phyloP scores from a whole-genome alignment of 2,888 invertebrate species.

The Pycnomerus fuliginosus region DNA sequence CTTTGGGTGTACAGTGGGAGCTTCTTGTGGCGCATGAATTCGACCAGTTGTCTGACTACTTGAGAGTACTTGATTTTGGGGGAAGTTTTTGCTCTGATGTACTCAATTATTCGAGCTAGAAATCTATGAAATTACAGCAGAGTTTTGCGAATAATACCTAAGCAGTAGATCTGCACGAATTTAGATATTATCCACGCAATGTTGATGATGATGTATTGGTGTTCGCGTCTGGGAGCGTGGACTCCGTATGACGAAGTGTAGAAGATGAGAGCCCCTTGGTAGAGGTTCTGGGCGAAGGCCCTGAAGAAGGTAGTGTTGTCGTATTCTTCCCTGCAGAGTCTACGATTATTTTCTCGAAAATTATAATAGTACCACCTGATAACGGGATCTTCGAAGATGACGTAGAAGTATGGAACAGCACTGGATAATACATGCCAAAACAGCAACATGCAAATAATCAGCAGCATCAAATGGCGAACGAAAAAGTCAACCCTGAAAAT shows the following conservation, averaged over 20 bases:
- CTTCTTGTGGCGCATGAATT: constrained; percentile 61
- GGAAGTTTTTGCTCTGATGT: constrained; percentile 49
- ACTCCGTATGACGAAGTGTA: constrained; percentile 12
- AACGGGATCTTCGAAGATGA: constrained; percentile 3
- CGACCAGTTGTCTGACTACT: constrained; percentile 58
- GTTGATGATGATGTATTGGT: constrained; percentile 10
- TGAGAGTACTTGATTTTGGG: constrained; percentile 55
- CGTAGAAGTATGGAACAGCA: constrained; percentile 4
- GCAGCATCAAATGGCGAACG: constrained; percentile 34
- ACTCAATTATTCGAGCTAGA: constrained; percentile 47
- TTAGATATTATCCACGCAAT: constrained; percentile 10
- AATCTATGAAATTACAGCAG: too few relatives aligned
- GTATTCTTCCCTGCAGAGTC: constrained; percentile 4
- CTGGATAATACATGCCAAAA: constrained; percentile 35
- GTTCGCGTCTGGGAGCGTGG: constrained; percentile 8
- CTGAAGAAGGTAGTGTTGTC: constrained; percentile 6
- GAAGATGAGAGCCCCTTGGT: constrained; percentile 12
- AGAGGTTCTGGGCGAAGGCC: constrained; percentile 6
- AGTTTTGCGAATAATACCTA: too few relatives aligned
- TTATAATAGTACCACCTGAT: neutral
- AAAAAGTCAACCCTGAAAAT: constrained; percentile 36
- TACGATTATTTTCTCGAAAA: neutral
- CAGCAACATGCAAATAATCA: constrained; percentile 32
- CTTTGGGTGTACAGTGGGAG: constrained; percentile 57
- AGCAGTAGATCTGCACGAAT: constrained; percentile 15